Evolutionary conservation across 2,888 invertebrate species (phyloP), one percentile per base, ranked within the genome.

Genomic region (Lasioglossum pauxillum): DNA sequence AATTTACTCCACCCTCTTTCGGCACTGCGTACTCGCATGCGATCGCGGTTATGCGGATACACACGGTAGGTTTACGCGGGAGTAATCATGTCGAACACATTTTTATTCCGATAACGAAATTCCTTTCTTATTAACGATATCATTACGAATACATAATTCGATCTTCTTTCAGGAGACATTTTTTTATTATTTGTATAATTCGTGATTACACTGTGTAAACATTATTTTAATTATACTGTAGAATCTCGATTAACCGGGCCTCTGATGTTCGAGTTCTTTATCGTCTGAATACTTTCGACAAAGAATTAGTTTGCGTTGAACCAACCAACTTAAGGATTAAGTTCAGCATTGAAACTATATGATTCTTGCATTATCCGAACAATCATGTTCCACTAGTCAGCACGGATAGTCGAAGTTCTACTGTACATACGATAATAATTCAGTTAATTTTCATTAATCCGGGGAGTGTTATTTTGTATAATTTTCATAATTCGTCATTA

Each of bases 1-100:
- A 67, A 31, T 67, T 67, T 35, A 67, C 67, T 67, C 35, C 35
- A 67, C 67, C 67, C 19, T 67, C 67, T 67, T 31, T 67, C 67
- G 67, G 67, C 31, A 31, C 67, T 19, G 67, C 19, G 27, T 16
- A 19, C 19, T 19, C 16, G 16, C 67, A 16, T 19, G 19, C 19
- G 31, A 67, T 7, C 7, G 31, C 64, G 60, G 27, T 64, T 67
- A 7, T 19, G 35, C 35, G 67, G 35, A 67, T 67, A 12, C 44
- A 35, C 35, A 10, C 19, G 35, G 16, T 35, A 2, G 7, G 19
- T 19, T 31, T 35, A 12, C 7, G 19, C 35, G 35, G 14, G 64
- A 31, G 19, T 31, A 16, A 7, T 5, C 5, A 35, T 16, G 7
- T 67, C 2, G 31, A 19, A 35, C 19, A 31, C 16, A 67, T 35